Evolutionary conservation across 2,888 invertebrate species (phyloP).

Genomic region (Dioctria linearis): DNA sequence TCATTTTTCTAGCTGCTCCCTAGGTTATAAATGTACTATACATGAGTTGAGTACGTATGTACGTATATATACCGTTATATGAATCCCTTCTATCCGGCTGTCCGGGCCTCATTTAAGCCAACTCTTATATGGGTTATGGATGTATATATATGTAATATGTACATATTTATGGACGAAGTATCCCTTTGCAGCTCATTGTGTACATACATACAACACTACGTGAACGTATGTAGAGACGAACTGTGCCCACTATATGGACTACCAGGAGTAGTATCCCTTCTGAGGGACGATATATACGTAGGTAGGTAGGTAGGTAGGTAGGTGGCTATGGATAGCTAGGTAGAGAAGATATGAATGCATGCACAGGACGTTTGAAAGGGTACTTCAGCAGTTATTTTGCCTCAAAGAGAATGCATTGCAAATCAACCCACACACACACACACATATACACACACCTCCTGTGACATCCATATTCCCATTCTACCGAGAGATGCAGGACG

Average conservation of each 20-base stretch:
- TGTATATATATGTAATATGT: background rate
- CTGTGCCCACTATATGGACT: constrained; percentile 40
- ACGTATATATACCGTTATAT: constrained; percentile 10
- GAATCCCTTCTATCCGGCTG: constrained; percentile 56
- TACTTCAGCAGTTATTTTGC: constrained; percentile 57
- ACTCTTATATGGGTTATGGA: constrained; percentile 2
- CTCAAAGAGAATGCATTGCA: constrained; percentile 56
- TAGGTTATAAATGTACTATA: constrained; percentile 12
- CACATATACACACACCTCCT: background rate
- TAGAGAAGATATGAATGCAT: constrained; percentile 9
- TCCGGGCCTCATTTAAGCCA: constrained; percentile 56
- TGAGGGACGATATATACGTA: constrained; percentile 26
- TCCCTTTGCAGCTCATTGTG: constrained; percentile 49
- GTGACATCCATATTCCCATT: background rate
- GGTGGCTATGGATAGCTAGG: background rate
- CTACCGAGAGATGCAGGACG: constrained; percentile 40
- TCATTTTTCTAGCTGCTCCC: constrained; percentile 51
- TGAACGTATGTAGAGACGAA: constrained; percentile 23
- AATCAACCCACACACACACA: constrained; percentile 38
- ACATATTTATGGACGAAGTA: constrained; percentile 51
- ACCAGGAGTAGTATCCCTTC: constrained; percentile 38
- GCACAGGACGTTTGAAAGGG: constrained; percentile 52
- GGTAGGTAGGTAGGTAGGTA: constrained; percentile 28
- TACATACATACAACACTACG: constrained; percentile 24
- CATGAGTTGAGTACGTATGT: constrained; percentile 5